A percentile compares a stretch with the other conserved stretches of the same genome.
Conservation (phyloP, 2,113 vertebrate species). For the human region DNA sequence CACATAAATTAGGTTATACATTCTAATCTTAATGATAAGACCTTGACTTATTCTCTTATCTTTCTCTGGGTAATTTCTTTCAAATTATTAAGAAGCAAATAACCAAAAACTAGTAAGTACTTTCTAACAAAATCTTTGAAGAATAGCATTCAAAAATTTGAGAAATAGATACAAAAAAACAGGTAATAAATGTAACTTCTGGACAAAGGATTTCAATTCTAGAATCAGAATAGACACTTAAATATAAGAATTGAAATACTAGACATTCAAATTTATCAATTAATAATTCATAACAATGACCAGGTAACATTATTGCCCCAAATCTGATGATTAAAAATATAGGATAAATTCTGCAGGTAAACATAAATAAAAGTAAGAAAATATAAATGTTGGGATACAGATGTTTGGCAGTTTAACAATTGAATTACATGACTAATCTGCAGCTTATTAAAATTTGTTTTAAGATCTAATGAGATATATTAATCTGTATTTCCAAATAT, state of each 20-base stretch:
- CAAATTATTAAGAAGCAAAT: background rate
- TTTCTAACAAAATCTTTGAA: background rate
- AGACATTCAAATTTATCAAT: background rate
- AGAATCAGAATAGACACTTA: background rate
- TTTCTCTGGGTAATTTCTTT: background rate
- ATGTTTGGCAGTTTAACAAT: background rate
- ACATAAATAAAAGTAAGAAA: background rate
- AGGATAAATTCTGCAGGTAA: background rate
- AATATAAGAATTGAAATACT: background rate
- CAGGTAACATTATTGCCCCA: background rate
- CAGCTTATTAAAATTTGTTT: background rate
- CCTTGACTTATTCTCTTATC: slow-evolving; percentile 2
- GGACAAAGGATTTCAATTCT: background rate
- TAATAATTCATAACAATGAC: background rate
- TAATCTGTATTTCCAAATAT: background rate
- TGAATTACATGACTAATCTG: background rate
- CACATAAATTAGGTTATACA: background rate
- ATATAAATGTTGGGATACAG: background rate
- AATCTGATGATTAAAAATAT: background rate
- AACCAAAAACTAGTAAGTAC: background rate
- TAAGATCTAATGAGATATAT: background rate
- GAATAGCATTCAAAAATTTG: background rate
- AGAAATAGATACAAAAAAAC: background rate
- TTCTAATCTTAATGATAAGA: background rate
- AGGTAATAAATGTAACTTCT: background rate